Percentiles rank a stretch among this genome's conserved stretches.
These are phyloP conservation scores for Pygoscelis antarcticus DNA, from an alignment of 2,113 vertebrate species.

Conservation along the genomic window DNA sequence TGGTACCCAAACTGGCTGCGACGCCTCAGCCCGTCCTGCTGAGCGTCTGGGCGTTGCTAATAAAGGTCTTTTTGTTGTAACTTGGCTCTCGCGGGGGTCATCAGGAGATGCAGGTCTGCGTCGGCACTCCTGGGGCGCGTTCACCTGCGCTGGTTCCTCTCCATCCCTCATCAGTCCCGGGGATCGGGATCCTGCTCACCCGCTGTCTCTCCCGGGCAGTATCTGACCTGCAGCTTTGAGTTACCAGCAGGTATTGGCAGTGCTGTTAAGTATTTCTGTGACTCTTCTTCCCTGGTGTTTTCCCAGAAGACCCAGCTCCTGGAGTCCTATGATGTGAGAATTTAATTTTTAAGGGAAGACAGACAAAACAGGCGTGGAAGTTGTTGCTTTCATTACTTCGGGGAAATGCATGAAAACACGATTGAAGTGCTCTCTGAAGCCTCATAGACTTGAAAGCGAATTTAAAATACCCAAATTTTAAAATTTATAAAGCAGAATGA, in stretches of 20 bases:
- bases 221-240: neutral
- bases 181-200: neutral
- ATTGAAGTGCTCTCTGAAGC: neutral
- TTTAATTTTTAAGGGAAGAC: neutral
- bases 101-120: neutral
- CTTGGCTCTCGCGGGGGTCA: neutral
- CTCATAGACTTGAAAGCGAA: neutral
- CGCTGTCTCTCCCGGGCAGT: fast-evolving
- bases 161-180: fast-evolving
- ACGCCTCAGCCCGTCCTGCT: neutral
- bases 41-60: fast-evolving
- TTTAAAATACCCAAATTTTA: neutral
- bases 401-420: neutral
- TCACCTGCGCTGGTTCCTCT: neutral
- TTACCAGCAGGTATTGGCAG: no score
- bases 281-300: neutral
- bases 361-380: neutral
- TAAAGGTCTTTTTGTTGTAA: neutral
- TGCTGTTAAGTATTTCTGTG: neutral
- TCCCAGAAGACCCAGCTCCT: neutral
- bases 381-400: neutral
- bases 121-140: fast-evolving
- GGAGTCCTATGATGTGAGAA: neutral
- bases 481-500: neutral
- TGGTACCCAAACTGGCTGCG: neutral